Base-by-base conservation (phyloP, 1,140 invertebrate species). In the Drusus annulatus region DNA sequence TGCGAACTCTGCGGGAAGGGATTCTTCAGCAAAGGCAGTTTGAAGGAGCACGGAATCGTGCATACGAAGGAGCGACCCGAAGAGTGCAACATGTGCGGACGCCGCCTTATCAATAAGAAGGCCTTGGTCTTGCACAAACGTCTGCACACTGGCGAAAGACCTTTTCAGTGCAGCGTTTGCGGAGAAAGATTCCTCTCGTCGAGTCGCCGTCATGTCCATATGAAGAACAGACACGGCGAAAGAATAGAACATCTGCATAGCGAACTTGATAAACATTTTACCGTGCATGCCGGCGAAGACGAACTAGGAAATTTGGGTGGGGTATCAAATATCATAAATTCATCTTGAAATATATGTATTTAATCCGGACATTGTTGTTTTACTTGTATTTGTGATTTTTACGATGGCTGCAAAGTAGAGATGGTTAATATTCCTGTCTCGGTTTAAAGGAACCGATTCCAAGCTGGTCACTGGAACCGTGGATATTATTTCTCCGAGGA, bases 81-180 rank as follows among this genome's bases (percentile, higher is more conserved):
- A 69, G 86, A 86, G 79, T 91, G 90, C 84, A 87, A 89, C 54
- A 86, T 89, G 75, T 91, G 90, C 84, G 88, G 86, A 3, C 85
- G 84, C 13, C 87, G 87, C 79, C 84, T 90, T 16, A 87, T 89
- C 0, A 87, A 87, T 65, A 88, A 87, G 81, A 89, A 88, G 86
- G 89, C 89, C 0, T 85, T 86, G 2, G 85, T 89, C 2, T 87
- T 89, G 76, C 89, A 90, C 76, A 86, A 86, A 78, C 84, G 89
- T 50, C 71, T 88, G 23, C 93, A 97, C 84, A 97, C 95, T 0
- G 96, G 94, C 0, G 94, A 95, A 81, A 93, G 93, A 83, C 94
- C 94, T 0, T 95, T 93, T 78, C 91, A 92, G 0, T 96, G 95
- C 84, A 91, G 92, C 75, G 91, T 93, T 52, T 94, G 93, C 84